Evolutionary conservation across 2,797 vertebrate species (phyloP), one percentile per base, ranked within the genome.

Genomic region (Aythya fuligula): DNA sequence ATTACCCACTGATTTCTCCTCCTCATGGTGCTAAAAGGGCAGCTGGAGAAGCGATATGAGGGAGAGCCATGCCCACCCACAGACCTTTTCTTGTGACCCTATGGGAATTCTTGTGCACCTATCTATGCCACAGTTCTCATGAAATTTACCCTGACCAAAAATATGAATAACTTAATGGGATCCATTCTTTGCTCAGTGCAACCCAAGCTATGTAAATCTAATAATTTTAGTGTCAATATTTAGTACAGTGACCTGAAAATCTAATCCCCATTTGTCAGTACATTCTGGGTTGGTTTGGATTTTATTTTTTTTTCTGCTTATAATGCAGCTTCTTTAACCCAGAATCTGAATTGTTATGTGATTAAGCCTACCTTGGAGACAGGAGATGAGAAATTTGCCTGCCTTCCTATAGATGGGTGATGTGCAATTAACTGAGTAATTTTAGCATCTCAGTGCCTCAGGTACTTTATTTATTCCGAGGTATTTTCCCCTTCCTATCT

Each of bases 311-410:
- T 83, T 18, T 19, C 65, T 69, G 11, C n/a, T 69, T 38, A 28
- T 49, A 70, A 71, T 54, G 30, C 43, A 89, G 3, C 9, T 80
- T 71, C 69, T 84, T 94, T 89, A 84, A 84, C 30, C 6, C 28
- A 34, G 45, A 38, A 62, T 5, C 39, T 30, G 38, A 94, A 34
- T 56, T 71, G 13, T 54, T 89, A 34, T 11, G 27, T 60, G 49
- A 67, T 71, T 74, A 74, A 89, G 69, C 30, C 22, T 85, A 11
- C 41, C 61, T 85, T 1, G 3, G 58, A 85, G 17, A 57, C 28
- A 79, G 53, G n/a, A 83, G 24, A 65, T 34, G 32, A 94, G 54
- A 91, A 74, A 81, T 93, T 80, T 91, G 16, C 34, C 69, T 53
- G 8, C 4, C 3, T 56, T 67, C n/a, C 13, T 15, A 8, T 30